phyloP scores from a whole-genome alignment of 2,113 vertebrate species.

The Eonycteris spelaea region DNA sequence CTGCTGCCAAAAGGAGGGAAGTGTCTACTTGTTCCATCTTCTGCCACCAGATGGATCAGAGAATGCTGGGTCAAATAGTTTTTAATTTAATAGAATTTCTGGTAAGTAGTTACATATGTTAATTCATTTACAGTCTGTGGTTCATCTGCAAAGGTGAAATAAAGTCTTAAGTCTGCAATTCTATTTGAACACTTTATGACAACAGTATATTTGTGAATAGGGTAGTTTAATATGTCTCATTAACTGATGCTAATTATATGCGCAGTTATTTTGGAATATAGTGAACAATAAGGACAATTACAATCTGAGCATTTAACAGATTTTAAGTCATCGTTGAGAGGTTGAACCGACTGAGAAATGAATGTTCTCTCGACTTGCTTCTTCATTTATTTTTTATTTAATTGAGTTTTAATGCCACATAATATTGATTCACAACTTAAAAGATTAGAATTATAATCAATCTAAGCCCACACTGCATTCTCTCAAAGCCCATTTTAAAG shows the following conservation, averaged over 20 bases:
- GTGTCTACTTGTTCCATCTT: neutral
- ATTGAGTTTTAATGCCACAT: conserved; percentile 53
- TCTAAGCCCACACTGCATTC: conserved; percentile 22
- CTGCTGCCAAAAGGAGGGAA: neutral
- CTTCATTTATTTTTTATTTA: conserved; percentile 58
- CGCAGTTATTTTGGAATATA: conserved; percentile 75
- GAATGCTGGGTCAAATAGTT: neutral
- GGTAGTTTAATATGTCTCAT: conserved; percentile 59
- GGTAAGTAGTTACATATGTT: neutral
- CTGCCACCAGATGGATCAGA: neutral
- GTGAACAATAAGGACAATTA: conserved; percentile 58
- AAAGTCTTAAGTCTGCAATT: conserved; percentile 44
- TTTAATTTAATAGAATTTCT: neutral
- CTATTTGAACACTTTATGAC: conserved; percentile 69
- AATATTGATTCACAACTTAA: conserved; percentile 46
- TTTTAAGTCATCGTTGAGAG: conserved; percentile 59
- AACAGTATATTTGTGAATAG: conserved; percentile 55
- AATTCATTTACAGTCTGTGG: conserved; percentile 57
- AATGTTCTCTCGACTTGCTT: conserved; percentile 21
- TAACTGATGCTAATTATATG: conserved; percentile 78
- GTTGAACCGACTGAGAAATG: conserved; percentile 7
- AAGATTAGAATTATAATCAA: conserved; percentile 57
- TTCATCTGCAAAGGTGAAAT: conserved; percentile 66
- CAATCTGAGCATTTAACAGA: conserved; percentile 3
- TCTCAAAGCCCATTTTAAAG: conserved; percentile 45